Evolutionary conservation across 2,888 invertebrate genomes (phyloP).

Genomic region (Sialis fuliginosa): DNA sequence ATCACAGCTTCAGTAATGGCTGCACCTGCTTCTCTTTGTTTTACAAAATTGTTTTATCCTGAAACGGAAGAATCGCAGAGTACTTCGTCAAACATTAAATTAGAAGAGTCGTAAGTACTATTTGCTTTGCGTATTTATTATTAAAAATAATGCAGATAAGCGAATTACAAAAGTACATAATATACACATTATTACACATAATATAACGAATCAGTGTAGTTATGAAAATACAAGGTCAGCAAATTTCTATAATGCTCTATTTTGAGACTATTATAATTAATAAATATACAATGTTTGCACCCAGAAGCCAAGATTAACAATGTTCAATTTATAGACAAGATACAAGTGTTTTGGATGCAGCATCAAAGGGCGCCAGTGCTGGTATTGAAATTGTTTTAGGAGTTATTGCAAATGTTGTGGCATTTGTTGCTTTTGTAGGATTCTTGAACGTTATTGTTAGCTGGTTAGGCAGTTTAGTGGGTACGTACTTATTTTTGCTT

Average conservation of each 20-base stretch:
- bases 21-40: slow-evolving; percentile 82
- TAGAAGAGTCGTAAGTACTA: slow-evolving; percentile 44
- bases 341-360: slow-evolving; percentile 76
- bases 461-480: slow-evolving; percentile 69
- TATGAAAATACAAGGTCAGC: too few species aligned
- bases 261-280: too few species aligned
- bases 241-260: too few species aligned
- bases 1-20: slow-evolving; percentile 93
- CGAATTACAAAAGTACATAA: too few species aligned
- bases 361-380: slow-evolving; percentile 70
- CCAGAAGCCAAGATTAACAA: too few species aligned
- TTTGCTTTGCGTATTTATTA: too few species aligned
- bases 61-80: slow-evolving; percentile 72
- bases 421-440: slow-evolving; percentile 74
- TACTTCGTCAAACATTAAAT: slow-evolving; percentile 53
- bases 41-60: slow-evolving; percentile 79
- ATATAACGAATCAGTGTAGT: too few species aligned
- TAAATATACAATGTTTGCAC: too few species aligned
- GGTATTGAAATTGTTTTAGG: slow-evolving; percentile 68
- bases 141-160: too few species aligned
- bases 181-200: too few species aligned
- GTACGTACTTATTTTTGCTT: slow-evolving; percentile 26
- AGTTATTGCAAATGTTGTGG: slow-evolving; percentile 81
- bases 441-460: slow-evolving; percentile 65
- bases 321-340: slow-evolving; percentile 41